Base-by-base conservation (phyloP, 2,113 vertebrate genomes). In the Dromaius novaehollandiae region DNA sequence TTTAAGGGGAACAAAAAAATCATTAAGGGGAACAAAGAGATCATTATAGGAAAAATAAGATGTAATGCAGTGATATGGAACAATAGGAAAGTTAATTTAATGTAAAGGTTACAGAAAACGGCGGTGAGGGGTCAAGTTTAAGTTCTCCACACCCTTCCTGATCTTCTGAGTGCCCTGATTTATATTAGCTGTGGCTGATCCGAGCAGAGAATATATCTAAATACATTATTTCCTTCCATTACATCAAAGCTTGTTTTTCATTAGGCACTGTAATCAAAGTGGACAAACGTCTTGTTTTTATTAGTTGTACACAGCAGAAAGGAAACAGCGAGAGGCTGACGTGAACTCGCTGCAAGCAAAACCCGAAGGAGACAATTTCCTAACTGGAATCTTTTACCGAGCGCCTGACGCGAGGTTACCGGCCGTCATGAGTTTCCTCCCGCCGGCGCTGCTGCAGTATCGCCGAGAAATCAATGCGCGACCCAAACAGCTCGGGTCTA, bases 101-200 rank as follows among this genome's bases (percentile, higher is more conserved):
- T 30, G 21, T 7, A 38, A 34, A 89, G 86, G 74, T 82, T 92
- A 84, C 85, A 95, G 70, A 74, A 36, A 79, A 50, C 0, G 1
- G 86, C 44, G 56, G 60, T 65, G 25, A 91, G 64, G 94, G 46
- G 85, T 92, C 69, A 88, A 80, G 32, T 8, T 65, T 85, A 95
- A 93, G 48, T 68, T 91, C 88, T 60, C 94, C 96, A 92, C 97
- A 83, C 96, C 97, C 96, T 96, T 94, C 88, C 95, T 6, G 3
- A 82, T 92, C 79, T 88, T 65, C 86, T 65, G 60, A 16, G 30
- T 9, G 4, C 70, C 76, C 92, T 83, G 74, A 90, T 8, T 86
- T 73, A 30, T 63, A 53, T 48, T 28, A n/a, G 26, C 58, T 50
- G 40, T 48, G 46, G 56, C 81, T 86, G 66, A 46, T 63, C 34